These are phyloP conservation scores for Malurus cyaneus DNA, from an alignment of 2,113 vertebrate genomes.

Conservation along the genomic window DNA sequence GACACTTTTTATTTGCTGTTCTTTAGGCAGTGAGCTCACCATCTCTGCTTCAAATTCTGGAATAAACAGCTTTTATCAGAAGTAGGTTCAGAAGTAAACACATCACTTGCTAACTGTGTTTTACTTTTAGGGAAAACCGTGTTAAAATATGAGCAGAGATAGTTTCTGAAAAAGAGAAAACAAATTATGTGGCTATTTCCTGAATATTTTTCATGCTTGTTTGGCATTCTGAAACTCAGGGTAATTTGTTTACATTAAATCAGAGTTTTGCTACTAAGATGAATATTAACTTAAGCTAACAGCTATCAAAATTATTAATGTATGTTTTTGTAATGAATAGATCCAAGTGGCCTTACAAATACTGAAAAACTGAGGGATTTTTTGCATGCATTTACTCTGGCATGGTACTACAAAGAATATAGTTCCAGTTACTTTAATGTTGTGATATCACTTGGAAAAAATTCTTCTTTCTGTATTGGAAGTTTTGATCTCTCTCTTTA, in stretches of 20 bases:
- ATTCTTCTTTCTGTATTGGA: background rate
- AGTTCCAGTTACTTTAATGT: background rate
- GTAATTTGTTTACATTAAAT: slow-evolving; percentile 48
- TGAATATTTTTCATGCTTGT: slow-evolving; percentile 40
- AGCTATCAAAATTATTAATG: slow-evolving; percentile 27
- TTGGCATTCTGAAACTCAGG: slow-evolving; percentile 16
- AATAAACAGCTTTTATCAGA: slow-evolving; percentile 45
- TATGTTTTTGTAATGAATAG: background rate
- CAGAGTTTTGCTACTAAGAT: slow-evolving; percentile 15
- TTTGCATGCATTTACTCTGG: background rate
- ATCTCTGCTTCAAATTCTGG: slow-evolving; percentile 7
- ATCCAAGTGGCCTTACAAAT: slow-evolving; percentile 26
- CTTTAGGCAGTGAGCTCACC: background rate
- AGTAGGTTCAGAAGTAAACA: slow-evolving; percentile 29
- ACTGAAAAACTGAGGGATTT: background rate
- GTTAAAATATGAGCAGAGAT: slow-evolving; percentile 21
- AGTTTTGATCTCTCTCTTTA: too few relatives aligned
- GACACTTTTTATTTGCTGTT: background rate
- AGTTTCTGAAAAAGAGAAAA: slow-evolving; percentile 34
- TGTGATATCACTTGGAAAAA: background rate
- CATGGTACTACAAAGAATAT: background rate
- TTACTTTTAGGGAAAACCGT: slow-evolving; percentile 8
- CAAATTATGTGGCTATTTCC: slow-evolving; percentile 44
- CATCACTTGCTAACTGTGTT: slow-evolving; percentile 21
- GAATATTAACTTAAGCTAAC: slow-evolving; percentile 32